Evolutionary conservation across 2,113 vertebrate genomes (phyloP), one percentile per base, ranked within the genome.

Genomic region (Eulemur rufifrons): DNA sequence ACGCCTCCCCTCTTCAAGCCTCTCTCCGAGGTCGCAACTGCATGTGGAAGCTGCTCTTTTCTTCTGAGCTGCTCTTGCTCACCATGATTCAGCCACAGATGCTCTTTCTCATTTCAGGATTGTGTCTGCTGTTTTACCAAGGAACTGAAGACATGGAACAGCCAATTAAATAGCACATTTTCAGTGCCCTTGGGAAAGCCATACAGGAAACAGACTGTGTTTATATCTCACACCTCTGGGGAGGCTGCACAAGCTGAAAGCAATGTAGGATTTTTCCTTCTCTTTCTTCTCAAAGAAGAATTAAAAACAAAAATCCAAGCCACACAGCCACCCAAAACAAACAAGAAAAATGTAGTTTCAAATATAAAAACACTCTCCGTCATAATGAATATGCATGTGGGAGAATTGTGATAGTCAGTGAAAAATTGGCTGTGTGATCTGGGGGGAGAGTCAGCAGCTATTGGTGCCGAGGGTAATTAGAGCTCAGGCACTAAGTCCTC

Each of bases 221-320:
- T 97, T 98, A 96, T 87, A 96, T 96, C 96, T 97, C 93, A 97
- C 96, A 96, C 95, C 95, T 95, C 95, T 98, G 95, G 95, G 95
- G 93, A 97, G 81, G 78, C 91, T 92, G 86, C 78, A 93, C 54
- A 95, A 83, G 78, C 92, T 95, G 94, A 97, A 92, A 96, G 86
- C 96, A 94, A 52, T 81, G 89, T 63, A 90, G 84, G 91, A 96
- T 68, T 91, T 96, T 89, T 77, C 83, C 86, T 89, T 74, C 89
- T 88, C 83, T 95, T 90, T 93, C 93, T 84, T 87, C 92, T 95
- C 77, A 89, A 83, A 90, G 94, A 94, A 97, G 84, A 98, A 97
- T 96, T 81, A 95, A 95, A 96, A 96, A 92, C 89, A 97, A 97
- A 96, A 96, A 84, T 61, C 80, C 56, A 94, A 97, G 50, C 59